Evolutionary conservation across 2,113 vertebrate genomes (phyloP), one percentile per base, ranked within the genome.

Genomic region (Crotalus tigris): DNA sequence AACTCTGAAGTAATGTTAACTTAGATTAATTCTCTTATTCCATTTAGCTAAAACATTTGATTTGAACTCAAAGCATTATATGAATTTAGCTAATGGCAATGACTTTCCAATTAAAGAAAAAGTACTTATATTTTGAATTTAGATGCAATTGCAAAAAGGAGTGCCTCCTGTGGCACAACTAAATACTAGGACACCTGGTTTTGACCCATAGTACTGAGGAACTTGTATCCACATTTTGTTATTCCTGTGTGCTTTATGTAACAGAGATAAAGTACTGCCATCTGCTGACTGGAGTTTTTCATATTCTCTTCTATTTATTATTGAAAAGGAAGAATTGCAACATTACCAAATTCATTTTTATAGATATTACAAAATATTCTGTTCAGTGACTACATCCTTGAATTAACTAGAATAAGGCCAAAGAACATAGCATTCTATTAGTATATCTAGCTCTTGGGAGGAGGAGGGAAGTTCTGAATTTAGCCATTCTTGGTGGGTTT

Each of bases 61-160:
- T 81, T 19, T 49, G 44, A 46, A 90, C 58, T 90, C 57, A 26
- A 64, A 24, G 24, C 33, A 81, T 44, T 44, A 44, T 10, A 44
- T 81, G 75, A 81, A 81, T 81, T 81, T 19, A 81, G 75, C 33
- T 81, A 81, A 44, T 39, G 87, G 4, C 23, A 49, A 44, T 49
- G 15, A n/a, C 44, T 90, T 46, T 13, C 59, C 92, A 96, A 64
- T 95, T 96, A 92, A 92, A 93, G 24, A 57, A 94, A 93, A 96
- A 94, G n/a, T 29, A 91, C 54, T 88, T 94, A 19, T 21, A 44
- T 39, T 81, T 44, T 81, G 15, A 81, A 39, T 81, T 19, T 81
- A 21, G 75, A 19, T 81, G 75, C 33, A 39, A 44, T 39, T 81
- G 17, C 75, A 81, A 81, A 44, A 81, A 39, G 33, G n/a, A 39